Evolutionary conservation across 1,140 invertebrate species (phyloP).

Genomic region (Drosophila pandora): DNA sequence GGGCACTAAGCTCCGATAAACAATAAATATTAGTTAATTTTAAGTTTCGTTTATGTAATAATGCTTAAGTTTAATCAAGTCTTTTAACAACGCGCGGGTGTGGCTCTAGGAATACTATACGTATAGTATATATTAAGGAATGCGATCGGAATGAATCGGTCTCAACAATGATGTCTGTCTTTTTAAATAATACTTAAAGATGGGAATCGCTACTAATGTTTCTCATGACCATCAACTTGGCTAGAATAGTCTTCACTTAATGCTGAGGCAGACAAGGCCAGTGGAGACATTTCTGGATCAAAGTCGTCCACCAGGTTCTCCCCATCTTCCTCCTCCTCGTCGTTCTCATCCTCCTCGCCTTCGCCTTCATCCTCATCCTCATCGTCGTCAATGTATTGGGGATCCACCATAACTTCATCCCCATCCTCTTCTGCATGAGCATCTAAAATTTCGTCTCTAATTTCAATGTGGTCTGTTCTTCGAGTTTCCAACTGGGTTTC

Average conservation of each 20-base stretch:
- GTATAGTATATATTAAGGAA: slow-evolving; percentile 62
- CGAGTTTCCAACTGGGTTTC: slow-evolving; percentile 6
- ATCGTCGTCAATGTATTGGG: slow-evolving; percentile 8
- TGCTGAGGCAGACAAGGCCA: slow-evolving; percentile 29
- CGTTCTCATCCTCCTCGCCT: slow-evolving; percentile 17
- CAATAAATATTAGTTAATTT: slow-evolving; percentile 67
- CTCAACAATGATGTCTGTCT: slow-evolving; percentile 47
- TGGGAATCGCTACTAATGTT: slow-evolving; percentile 32
- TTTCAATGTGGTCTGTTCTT: neutral
- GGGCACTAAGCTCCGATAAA: slow-evolving; percentile 45
- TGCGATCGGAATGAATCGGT: slow-evolving; percentile 64
- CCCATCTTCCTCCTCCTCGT: slow-evolving; percentile 16
- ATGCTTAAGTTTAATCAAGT: slow-evolving; percentile 77
- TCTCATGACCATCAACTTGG: slow-evolving; percentile 13
- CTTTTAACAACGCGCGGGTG: slow-evolving; percentile 74
- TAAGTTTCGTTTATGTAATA: slow-evolving; percentile 47
- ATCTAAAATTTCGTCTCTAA: slow-evolving; percentile 1
- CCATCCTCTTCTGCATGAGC: slow-evolving; percentile 5
- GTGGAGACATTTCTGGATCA: slow-evolving; percentile 31
- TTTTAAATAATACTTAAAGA: slow-evolving; percentile 61
- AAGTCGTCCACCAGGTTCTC: slow-evolving; percentile 22
- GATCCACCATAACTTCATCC: neutral
- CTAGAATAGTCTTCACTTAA: slow-evolving; percentile 34
- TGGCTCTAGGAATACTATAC: slow-evolving; percentile 67
- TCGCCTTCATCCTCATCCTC: slow-evolving; percentile 10